phyloP scores from a whole-genome alignment of 1,140 invertebrate species.

The Teleogryllus occipitalis region DNA sequence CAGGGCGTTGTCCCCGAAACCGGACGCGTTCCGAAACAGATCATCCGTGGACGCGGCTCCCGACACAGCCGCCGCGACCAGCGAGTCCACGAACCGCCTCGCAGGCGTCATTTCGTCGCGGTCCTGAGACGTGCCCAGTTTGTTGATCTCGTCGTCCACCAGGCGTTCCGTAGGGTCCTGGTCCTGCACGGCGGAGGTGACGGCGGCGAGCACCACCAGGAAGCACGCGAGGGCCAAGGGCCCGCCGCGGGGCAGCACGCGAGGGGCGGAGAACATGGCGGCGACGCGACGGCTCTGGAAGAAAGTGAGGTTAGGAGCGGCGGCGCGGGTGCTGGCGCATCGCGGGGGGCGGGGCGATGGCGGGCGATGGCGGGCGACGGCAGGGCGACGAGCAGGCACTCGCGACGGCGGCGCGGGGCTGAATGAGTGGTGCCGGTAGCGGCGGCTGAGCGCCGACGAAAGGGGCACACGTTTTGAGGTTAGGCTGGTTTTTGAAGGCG shows the following conservation, averaged over 20 bases:
- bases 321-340: background rate
- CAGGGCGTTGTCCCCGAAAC: background rate
- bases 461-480: slow-evolving; percentile 14
- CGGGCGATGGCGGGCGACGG: background rate
- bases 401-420: background rate
- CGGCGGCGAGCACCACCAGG: background rate
- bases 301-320: background rate
- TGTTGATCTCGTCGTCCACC: background rate
- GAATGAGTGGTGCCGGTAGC: background rate
- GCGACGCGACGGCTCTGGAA: background rate
- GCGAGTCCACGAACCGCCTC: background rate
- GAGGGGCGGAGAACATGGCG: no score
- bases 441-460: background rate
- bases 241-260: no score
- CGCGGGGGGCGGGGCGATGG: background rate
- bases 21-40: background rate
- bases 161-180: background rate
- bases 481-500: background rate
- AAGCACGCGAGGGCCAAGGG: background rate
- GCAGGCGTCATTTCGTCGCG: background rate
- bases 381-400: background rate
- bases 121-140: background rate
- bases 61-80: slow-evolving; percentile 7
- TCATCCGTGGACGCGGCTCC: background rate
- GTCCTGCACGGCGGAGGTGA: background rate